Conservation (phyloP, 2,113 vertebrate genomes). For the Oxygymnocypris stewartii region DNA sequence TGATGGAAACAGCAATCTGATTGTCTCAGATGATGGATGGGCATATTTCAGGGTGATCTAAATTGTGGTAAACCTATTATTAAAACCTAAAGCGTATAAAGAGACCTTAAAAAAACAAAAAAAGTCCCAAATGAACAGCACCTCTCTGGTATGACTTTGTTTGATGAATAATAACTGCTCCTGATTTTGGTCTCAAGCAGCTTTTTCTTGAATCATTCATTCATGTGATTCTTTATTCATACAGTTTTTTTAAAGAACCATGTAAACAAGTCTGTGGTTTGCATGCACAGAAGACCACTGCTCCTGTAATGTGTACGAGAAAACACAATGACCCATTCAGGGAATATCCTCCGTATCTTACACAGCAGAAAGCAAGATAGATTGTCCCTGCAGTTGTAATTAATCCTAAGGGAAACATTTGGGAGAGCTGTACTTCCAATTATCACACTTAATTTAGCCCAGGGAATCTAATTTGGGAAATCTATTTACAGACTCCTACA, state of each 20-base stretch:
- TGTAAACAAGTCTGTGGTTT: background rate
- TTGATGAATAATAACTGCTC: conserved; percentile 20
- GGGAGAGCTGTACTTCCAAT: conserved; percentile 35
- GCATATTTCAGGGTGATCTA: conserved; percentile 49
- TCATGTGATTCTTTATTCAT: conserved; percentile 27
- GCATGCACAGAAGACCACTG: background rate
- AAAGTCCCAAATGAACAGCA: conserved; percentile 26
- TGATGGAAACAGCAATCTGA: conserved; percentile 50
- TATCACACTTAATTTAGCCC: conserved; percentile 52
- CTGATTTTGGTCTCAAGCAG: background rate
- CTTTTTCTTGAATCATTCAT: conserved; percentile 7
- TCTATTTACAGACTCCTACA: conserved; percentile 19
- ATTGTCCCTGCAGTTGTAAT: conserved; percentile 47
- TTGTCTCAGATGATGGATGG: conserved; percentile 54
- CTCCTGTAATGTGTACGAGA: background rate
- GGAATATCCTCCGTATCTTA: conserved; percentile 11
- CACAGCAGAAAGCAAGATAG: conserved; percentile 30
- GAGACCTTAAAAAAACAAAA: background rate
- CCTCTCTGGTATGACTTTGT: conserved; percentile 29
- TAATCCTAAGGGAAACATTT: conserved; percentile 47
- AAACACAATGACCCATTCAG: background rate
- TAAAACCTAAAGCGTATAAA: conserved; percentile 47
- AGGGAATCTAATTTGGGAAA: conserved; percentile 48
- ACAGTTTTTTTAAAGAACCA: background rate
- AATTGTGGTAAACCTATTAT: conserved; percentile 48